Base-by-base conservation (phyloP, 2,888 invertebrate species). In the Cosmopolites sordidus region DNA sequence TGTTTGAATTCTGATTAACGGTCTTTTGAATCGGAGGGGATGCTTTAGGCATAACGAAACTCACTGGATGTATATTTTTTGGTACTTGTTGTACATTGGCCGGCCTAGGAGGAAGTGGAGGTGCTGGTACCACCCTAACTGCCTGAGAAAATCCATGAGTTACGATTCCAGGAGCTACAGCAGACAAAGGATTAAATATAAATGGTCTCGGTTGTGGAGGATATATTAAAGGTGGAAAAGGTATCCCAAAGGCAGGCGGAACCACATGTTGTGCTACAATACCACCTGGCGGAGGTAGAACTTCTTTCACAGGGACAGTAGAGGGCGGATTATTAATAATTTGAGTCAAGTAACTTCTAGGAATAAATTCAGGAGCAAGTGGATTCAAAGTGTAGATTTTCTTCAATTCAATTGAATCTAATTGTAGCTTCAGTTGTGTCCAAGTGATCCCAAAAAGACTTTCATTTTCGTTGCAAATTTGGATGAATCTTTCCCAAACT, bases 381-480 rank as follows among this genome's bases (percentile, higher is more conserved):
- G 91, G 91, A 74, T 91, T 91, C n/a, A 91, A 74, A 2, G 84
- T 82, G 68, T 86, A 88, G 2, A 83, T 83, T 56, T 86, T 84
- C 64, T 86, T 84, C 62, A 88, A 73, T 69, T 89, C 88, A 1
- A 87, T 83, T 6, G 85, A 85, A 63, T 87, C 84, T 45, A 89
- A 73, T 65, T 86, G 84, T 38, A 63, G 58, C 49, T 83, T 78
- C 38, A 88, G 71, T 56, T 82, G 79, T 1, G 79, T 76, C 84
- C 84, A 86, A 1, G 86, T 84, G 58, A 87, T 82, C 3, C 89
- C 89, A 69, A 82, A 83, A 18, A 88, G 75, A 59, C 86, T 86
- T 57, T 81, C 79, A 65, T 85, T 83, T 65, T 83, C 79, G 64
- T 84, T 80, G 65, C 87, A 87, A 46, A 83, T 82, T 64, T 84